Percentiles rank a stretch among this genome's conserved stretches.
Evolutionary conservation across 2,113 vertebrate genomes (phyloP).

Genomic region (Phyllostomus hastatus): DNA sequence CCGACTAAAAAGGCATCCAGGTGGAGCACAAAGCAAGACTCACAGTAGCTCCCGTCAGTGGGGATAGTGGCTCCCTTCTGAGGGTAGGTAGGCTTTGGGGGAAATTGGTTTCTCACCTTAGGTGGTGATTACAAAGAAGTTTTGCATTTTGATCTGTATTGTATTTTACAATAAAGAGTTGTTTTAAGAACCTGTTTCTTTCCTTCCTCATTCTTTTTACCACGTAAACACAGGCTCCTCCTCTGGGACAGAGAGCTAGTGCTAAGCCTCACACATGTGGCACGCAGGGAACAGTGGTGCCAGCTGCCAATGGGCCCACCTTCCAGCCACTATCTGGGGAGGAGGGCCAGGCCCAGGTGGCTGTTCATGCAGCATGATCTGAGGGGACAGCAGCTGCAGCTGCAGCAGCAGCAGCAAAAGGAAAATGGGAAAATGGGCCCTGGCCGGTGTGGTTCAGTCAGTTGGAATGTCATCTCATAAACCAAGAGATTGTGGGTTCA

Average conservation of each 20-base stretch:
- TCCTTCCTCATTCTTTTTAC: not conserved
- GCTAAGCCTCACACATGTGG: fast-evolving
- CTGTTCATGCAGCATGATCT: not conserved
- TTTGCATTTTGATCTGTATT: not conserved
- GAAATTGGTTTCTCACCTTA: not conserved
- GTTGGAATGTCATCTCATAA: too few species aligned
- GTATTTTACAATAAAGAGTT: not conserved
- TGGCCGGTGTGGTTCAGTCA: too few species aligned
- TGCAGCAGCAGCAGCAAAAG: not conserved
- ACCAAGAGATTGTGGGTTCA: too few species aligned
- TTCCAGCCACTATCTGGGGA: fast-evolving
- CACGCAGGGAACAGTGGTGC: fast-evolving
- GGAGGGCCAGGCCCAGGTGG: not conserved
- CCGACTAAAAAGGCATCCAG: not conserved
- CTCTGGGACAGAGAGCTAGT: not conserved
- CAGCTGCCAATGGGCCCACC: fast-evolving
- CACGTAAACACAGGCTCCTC: not conserved
- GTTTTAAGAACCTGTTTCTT: not conserved
- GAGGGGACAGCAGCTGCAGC: not conserved
- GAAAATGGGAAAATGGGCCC: not conserved
- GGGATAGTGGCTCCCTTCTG: not conserved
- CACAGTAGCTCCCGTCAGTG: not conserved
- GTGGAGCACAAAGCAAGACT: not conserved
- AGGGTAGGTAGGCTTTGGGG: not conserved
- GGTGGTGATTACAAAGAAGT: not conserved